Percentiles rank a stretch among this genome's conserved stretches.
Evolutionary conservation across 1,140 invertebrate genomes (phyloP).

Genomic region (Heliconius nattereri): DNA sequence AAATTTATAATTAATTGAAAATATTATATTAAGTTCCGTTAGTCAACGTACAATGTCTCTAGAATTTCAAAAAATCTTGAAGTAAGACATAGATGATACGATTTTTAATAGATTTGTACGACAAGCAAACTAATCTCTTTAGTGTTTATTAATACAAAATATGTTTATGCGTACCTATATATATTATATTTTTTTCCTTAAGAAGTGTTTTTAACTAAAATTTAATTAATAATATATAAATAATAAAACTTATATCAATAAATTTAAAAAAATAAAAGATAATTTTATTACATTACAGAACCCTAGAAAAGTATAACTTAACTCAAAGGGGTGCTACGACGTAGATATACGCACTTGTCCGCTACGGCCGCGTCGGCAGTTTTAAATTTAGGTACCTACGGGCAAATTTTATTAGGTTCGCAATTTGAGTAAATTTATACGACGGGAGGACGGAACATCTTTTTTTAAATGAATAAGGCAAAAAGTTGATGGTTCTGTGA

Average conservation of each 20-base stretch:
- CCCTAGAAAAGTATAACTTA: constrained; percentile 21
- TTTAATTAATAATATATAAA: too few relatives aligned
- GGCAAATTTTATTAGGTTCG: constrained; percentile 33
- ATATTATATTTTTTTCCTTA: too few relatives aligned
- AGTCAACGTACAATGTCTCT: too few relatives aligned
- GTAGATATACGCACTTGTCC: constrained; percentile 14
- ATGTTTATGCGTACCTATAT: too few relatives aligned
- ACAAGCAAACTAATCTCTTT: too few relatives aligned
- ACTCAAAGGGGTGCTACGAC: constrained; percentile 6
- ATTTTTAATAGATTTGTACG: too few relatives aligned
- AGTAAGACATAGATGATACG: too few relatives aligned
- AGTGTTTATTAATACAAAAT: background rate
- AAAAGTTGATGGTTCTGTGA: background rate
- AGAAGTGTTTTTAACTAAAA: too few relatives aligned
- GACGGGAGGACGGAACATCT: background rate
- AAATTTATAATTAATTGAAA: too few relatives aligned
- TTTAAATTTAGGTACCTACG: constrained; percentile 37
- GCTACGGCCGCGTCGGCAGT: constrained; percentile 31
- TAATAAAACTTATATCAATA: too few relatives aligned
- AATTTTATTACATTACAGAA: constrained; percentile 6
- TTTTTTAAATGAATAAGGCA: background rate
- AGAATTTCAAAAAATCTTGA: too few relatives aligned
- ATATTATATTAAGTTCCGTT: too few relatives aligned
- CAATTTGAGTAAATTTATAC: constrained; percentile 23
- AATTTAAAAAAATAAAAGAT: constrained; percentile 2